Conservation (phyloP, 2,888 invertebrate genomes). For the Sabatieria punctata region DNA sequence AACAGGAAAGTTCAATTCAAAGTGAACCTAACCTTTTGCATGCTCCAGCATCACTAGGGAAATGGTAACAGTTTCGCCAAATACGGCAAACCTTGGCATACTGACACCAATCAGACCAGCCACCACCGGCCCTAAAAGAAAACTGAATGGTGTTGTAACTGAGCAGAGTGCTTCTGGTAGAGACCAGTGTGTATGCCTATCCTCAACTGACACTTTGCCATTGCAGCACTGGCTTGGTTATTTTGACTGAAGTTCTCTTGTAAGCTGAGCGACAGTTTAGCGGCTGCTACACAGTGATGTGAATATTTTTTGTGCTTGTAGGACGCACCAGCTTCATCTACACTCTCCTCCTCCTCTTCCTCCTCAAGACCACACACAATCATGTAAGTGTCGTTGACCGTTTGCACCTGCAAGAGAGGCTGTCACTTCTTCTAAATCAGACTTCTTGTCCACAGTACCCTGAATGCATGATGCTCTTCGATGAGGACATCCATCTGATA, state of each 20-base stretch:
- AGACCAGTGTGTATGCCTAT: constrained; percentile 17
- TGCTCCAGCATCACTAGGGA: constrained; percentile 5
- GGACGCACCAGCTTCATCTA: too few species aligned
- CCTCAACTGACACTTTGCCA: constrained; percentile 16
- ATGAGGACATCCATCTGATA: constrained; percentile 16
- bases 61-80: constrained; percentile 9
- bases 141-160: too few species aligned
- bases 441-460: too few species aligned
- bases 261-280: too few species aligned
- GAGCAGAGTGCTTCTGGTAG: too few species aligned
- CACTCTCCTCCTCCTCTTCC: constrained; percentile 18
- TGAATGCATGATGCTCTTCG: constrained; percentile 18
- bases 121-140: constrained; percentile 5
- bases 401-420: constrained; percentile 15
- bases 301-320: too few species aligned
- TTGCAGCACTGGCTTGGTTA: constrained; percentile 8
- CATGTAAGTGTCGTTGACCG: constrained; percentile 15
- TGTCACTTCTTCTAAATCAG: too few species aligned
- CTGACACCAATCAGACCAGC: constrained; percentile 6
- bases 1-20: too few species aligned
- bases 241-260: constrained; percentile 6
- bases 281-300: too few species aligned
- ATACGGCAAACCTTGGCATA: constrained; percentile 8
- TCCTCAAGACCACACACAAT: constrained; percentile 15
- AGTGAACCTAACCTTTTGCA: constrained; percentile 8